Conservation (phyloP, 64 coral and sea anemone species). For the Acropora tenuis region DNA sequence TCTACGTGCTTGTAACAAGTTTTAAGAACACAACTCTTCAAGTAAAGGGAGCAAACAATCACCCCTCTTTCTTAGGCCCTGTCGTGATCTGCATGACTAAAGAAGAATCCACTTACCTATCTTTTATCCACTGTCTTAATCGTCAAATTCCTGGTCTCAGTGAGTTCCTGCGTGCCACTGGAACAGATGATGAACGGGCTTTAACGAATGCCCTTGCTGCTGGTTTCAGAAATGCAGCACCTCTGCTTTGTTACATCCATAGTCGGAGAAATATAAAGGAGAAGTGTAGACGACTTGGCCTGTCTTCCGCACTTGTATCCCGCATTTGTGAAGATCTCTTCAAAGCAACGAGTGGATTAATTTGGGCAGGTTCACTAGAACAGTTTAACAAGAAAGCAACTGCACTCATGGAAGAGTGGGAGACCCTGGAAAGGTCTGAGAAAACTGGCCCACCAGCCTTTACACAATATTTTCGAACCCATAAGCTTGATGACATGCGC, state of each 20-base stretch:
- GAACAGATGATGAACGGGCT: constrained; percentile 38
- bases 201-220: constrained; percentile 48
- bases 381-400: constrained; percentile 12
- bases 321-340: constrained; percentile 50
- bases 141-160: constrained; percentile 22
- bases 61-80: constrained; percentile 39
- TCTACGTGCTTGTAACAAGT: constrained; percentile 47
- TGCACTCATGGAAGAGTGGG: constrained; percentile 6
- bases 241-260: constrained; percentile 60
- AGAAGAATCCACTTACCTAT: constrained; percentile 30
- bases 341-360: neutral
- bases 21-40: constrained; percentile 53
- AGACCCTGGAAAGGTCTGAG: constrained; percentile 20
- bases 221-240: constrained; percentile 15
- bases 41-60: constrained; percentile 15
- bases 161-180: constrained; percentile 42
- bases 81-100: constrained; percentile 69
- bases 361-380: constrained; percentile 26
- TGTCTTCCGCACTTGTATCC: neutral
- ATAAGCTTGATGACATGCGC: constrained; percentile 20
- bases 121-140: constrained; percentile 49
- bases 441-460: neutral
- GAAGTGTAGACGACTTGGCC: constrained; percentile 13
- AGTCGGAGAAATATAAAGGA: constrained; percentile 54
- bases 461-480: constrained; percentile 4